phyloP scores from a whole-genome alignment of 2,113 vertebrate species.

The Lagenorhynchus albirostris region DNA sequence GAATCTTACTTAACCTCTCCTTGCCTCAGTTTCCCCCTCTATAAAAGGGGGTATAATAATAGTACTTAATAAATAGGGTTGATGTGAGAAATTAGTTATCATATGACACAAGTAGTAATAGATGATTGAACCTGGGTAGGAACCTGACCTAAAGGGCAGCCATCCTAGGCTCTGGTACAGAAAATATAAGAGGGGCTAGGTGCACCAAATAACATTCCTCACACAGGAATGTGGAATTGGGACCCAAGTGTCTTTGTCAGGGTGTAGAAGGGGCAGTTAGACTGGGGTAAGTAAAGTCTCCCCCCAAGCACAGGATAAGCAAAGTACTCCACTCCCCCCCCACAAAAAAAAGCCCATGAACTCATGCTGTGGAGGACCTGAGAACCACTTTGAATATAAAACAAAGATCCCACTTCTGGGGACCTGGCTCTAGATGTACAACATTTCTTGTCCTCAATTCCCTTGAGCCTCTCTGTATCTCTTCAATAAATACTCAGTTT shows the following conservation, averaged over 20 bases:
- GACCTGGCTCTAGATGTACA: not conserved
- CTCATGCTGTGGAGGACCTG: not conserved
- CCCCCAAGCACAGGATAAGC: not conserved
- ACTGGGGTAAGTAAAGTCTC: not conserved
- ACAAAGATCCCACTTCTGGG: not conserved
- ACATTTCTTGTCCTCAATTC: not conserved
- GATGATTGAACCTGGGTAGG: not conserved
- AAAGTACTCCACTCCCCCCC: not conserved
- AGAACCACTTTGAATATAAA: not conserved
- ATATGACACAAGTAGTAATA: not conserved
- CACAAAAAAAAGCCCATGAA: not conserved
- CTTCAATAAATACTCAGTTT: constrained; percentile 41
- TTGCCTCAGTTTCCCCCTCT: not conserved
- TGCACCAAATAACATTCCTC: not conserved
- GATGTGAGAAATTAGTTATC: not conserved
- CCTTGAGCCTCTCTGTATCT: not conserved
- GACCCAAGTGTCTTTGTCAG: not conserved
- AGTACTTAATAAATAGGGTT: not conserved
- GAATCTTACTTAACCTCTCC: not conserved
- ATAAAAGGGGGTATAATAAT: not conserved
- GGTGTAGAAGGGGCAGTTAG: not conserved
- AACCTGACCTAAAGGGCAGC: not conserved
- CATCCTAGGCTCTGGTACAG: not conserved
- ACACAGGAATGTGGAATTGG: not conserved
- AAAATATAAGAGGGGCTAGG: not conserved